Evolutionary conservation across 2,888 invertebrate species (phyloP), one percentile per base, ranked within the genome.

Genomic region (Cephus pulcher): DNA sequence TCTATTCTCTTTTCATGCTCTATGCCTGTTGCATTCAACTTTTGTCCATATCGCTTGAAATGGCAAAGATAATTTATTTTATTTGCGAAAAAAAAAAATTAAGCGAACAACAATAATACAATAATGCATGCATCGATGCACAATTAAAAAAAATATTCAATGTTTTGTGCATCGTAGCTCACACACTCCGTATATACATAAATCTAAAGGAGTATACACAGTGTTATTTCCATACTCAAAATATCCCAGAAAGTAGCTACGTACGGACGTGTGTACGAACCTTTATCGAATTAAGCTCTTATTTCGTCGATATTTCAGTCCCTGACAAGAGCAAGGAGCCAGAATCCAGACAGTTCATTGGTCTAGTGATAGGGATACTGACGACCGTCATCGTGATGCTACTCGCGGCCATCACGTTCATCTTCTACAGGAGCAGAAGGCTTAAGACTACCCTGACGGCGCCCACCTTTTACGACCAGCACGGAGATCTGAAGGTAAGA

Each of bases 371-470:
- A 86, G 95, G 95, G 75, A 93, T 95, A 78, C 93, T 96, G 86
- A 94, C 95, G 73, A 95, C 95, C 76, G 95, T 96, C 86, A 95
- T 96, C 87, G 92, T 96, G 82, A 92, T 96, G 87, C 93, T 96
- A 79, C 93, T 95, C 82, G 94, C 94, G 74, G 94, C 95, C 81
- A 95, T 96, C 89, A 92, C 94, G 84, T 94, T 96, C 91, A 95
- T 96, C 91, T 94, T 95, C 86, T 93, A 94, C 83, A 92, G 95
- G 83, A 95, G 94, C 89, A 94, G 94, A 86, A 93, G 93, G 81
- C 89, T 93, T 73, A 93, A 93, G 85, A 90, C 92, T 76, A 89
- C 92, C 33, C 88, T 89, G 12, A 81, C 86, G 34, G 89, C 91
- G 74, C 86, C 86, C 69, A 88, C 86, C 56, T 91, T 90, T 82